Evolutionary conservation across 1,140 invertebrate species (phyloP).

Genomic region (Drosophila watanabei): DNA sequence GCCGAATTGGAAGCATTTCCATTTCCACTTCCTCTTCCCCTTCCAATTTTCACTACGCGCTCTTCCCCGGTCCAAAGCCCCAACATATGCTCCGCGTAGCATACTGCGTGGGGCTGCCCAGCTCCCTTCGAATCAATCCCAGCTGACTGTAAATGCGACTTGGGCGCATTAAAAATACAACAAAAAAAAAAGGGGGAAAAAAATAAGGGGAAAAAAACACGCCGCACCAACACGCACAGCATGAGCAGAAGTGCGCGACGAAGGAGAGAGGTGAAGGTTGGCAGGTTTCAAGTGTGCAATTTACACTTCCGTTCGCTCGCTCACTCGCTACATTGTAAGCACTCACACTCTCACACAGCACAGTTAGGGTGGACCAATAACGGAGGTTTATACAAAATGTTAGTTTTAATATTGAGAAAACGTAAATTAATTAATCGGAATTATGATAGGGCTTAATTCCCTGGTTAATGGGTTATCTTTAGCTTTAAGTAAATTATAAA

Average conservation of each 20-base stretch:
- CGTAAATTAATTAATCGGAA: no score
- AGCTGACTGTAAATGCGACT: slow-evolving; percentile 65
- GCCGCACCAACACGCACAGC: slow-evolving; percentile 16
- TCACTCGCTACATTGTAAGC: slow-evolving; percentile 53
- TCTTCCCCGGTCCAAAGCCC: slow-evolving; percentile 9
- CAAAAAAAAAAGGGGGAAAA: neutral
- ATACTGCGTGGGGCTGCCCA: slow-evolving; percentile 56
- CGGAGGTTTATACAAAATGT: neutral
- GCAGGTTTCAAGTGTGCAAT: slow-evolving; percentile 74
- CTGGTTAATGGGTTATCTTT: neutral
- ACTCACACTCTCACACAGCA: slow-evolving; percentile 17
- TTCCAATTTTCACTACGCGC: neutral
- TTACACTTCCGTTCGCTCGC: slow-evolving; percentile 70
- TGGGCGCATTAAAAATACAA: slow-evolving; percentile 54
- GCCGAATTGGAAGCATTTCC: slow-evolving; percentile 19
- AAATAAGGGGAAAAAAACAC: neutral
- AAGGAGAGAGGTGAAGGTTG: slow-evolving; percentile 18
- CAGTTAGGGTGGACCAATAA: slow-evolving; percentile 15
- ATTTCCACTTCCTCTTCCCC: slow-evolving; percentile 7
- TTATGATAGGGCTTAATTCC: no score
- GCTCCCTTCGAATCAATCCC: slow-evolving; percentile 57
- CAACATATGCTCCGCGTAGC: slow-evolving; percentile 70
- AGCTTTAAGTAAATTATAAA: neutral
- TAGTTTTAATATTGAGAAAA: no score
- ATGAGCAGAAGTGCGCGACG: slow-evolving; percentile 12